Percentiles rank a stretch among this genome's conserved stretches.
Evolutionary conservation across 2,113 vertebrate species (phyloP).

Genomic region (Grus americana): DNA sequence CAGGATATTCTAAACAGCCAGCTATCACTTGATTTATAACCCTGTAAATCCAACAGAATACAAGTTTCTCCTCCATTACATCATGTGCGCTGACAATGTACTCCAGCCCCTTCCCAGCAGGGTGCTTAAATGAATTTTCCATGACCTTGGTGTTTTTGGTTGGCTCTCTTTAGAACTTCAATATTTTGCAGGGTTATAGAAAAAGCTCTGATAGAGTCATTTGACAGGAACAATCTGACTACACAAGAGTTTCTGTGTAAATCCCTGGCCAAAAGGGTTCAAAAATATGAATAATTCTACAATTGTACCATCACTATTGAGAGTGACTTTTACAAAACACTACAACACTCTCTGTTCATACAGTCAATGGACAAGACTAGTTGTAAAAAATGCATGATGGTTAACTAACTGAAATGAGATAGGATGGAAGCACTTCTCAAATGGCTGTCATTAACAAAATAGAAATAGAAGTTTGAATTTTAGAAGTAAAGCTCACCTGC

Average conservation of each 20-base stretch:
- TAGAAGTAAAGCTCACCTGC: slow-evolving; percentile 57
- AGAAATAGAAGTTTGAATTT: background rate
- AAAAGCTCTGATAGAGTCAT: background rate
- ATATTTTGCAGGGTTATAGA: background rate
- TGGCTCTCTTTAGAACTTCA: background rate
- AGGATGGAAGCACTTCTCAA: background rate
- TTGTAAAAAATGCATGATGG: background rate
- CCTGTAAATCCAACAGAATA: background rate
- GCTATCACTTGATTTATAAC: background rate
- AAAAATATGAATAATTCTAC: background rate
- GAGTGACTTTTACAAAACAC: background rate
- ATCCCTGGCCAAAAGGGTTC: background rate
- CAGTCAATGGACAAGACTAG: background rate
- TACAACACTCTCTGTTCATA: background rate
- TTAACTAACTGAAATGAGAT: background rate
- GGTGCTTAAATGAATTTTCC: background rate
- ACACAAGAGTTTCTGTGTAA: background rate
- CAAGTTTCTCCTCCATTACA: background rate
- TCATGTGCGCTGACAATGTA: background rate
- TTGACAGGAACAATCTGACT: background rate
- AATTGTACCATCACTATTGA: background rate
- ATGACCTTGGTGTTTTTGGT: background rate
- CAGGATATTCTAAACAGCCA: background rate
- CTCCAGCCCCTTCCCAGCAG: background rate
- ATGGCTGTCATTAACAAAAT: background rate